phyloP scores from a whole-genome alignment of 1,140 invertebrate genomes.

The Drosophila erecta region DNA sequence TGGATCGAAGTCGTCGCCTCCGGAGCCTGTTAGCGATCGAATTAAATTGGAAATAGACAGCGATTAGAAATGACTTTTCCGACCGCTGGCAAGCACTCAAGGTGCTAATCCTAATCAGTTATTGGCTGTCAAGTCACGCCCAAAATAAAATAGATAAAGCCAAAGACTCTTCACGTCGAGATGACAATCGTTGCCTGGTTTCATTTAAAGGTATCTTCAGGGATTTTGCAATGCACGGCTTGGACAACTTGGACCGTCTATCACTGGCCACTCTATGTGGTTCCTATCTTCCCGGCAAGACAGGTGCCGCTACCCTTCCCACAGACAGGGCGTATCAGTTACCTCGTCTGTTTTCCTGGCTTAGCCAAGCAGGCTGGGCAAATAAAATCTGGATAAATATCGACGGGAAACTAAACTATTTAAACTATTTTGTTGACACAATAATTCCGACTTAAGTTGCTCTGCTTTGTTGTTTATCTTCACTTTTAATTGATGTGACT shows the following conservation, averaged over 20 bases:
- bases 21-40: slow-evolving; percentile 83
- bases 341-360: slow-evolving; percentile 45
- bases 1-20: slow-evolving; percentile 85
- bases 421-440: slow-evolving; percentile 64
- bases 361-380: slow-evolving; percentile 57
- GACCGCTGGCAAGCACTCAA: slow-evolving; percentile 25
- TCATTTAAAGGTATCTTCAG: slow-evolving; percentile 17
- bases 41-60: slow-evolving; percentile 25
- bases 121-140: slow-evolving; percentile 37
- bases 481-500: slow-evolving; percentile 40
- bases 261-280: slow-evolving; percentile 18
- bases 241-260: slow-evolving; percentile 1
- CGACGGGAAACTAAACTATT: slow-evolving; percentile 30
- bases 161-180: slow-evolving; percentile 2
- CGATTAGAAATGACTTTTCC: slow-evolving; percentile 33
- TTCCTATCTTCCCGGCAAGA: slow-evolving; percentile 24
- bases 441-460: slow-evolving; percentile 18
- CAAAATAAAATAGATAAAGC: slow-evolving; percentile 53
- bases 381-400: slow-evolving; percentile 50
- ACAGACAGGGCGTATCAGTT: slow-evolving; percentile 32
- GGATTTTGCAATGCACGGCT: slow-evolving; percentile 45
- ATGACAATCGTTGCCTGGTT: slow-evolving; percentile 32
- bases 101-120: slow-evolving; percentile 52
- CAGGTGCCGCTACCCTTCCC: slow-evolving; percentile 24
- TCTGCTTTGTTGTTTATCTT: slow-evolving; percentile 16